phyloP scores from a whole-genome alignment of 2,113 vertebrate genomes.

The Talpa occidentalis region DNA sequence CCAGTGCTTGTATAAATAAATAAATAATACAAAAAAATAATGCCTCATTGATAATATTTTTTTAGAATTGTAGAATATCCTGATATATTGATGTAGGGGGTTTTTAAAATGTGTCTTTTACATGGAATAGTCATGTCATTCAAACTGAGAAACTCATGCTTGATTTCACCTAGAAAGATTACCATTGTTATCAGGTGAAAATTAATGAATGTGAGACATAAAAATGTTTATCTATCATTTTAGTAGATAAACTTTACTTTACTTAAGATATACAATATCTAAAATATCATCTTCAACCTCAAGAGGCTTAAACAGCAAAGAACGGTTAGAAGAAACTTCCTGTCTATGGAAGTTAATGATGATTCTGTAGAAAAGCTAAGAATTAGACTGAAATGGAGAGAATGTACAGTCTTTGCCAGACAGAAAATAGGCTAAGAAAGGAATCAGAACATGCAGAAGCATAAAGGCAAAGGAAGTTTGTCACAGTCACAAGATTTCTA shows the following conservation, averaged over 20 bases:
- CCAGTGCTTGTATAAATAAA: too few relatives aligned
- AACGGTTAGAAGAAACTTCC: neutral
- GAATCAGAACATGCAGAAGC: neutral
- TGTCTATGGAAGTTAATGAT: neutral
- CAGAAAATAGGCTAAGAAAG: neutral
- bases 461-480: neutral
- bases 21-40: too few relatives aligned
- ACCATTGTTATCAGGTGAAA: neutral
- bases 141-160: neutral
- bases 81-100: too few relatives aligned
- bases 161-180: neutral
- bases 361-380: too few relatives aligned
- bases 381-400: neutral
- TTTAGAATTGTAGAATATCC: slow-evolving; percentile 32
- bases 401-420: neutral
- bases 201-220: neutral
- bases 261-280: neutral
- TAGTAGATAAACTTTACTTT: neutral
- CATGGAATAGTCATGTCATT: neutral
- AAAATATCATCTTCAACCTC: neutral
- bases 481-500: neutral
- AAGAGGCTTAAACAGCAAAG: neutral
- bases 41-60: neutral
- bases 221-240: neutral
- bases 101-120: neutral